Conservation (phyloP, 2,797 vertebrate genomes). For the Coregonus suidteri region DNA sequence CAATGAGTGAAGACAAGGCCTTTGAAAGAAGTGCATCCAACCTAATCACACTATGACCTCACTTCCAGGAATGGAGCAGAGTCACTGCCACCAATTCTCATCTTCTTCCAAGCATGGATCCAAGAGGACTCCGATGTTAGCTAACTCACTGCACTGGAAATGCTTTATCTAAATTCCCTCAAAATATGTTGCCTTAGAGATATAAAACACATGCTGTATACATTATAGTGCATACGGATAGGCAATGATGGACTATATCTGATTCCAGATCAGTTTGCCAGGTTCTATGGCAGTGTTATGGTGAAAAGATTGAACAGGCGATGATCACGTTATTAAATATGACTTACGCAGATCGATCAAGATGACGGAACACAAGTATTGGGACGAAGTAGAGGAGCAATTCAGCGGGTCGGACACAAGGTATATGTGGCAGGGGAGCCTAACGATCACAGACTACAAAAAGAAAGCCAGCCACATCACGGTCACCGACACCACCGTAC, state of each 20-base stretch:
- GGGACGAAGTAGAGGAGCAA: too few relatives aligned
- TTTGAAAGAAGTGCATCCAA: slow-evolving; percentile 47
- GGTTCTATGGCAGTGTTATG: slow-evolving; percentile 5
- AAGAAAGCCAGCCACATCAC: too few relatives aligned
- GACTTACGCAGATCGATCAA: too few relatives aligned
- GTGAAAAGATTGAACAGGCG: slow-evolving; percentile 20
- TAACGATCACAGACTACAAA: too few relatives aligned
- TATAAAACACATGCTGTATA: background rate
- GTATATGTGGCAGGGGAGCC: too few relatives aligned
- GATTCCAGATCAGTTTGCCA: background rate
- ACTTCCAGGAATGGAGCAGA: slow-evolving; percentile 57
- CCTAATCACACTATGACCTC: slow-evolving; percentile 71
- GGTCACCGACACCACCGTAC: too few relatives aligned
- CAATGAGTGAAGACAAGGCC: slow-evolving; percentile 35
- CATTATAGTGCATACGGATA: background rate
- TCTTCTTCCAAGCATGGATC: slow-evolving; percentile 52
- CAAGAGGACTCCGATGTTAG: slow-evolving; percentile 33
- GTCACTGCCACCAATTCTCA: slow-evolving; percentile 55
- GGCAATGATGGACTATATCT: background rate
- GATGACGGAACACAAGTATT: too few relatives aligned
- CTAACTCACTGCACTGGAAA: slow-evolving; percentile 16
- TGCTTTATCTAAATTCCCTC: background rate
- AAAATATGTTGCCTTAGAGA: background rate
- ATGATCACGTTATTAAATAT: slow-evolving; percentile 8
- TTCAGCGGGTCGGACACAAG: too few relatives aligned